Conservation (phyloP, 2,113 vertebrate genomes). For the Sturnus vulgaris region DNA sequence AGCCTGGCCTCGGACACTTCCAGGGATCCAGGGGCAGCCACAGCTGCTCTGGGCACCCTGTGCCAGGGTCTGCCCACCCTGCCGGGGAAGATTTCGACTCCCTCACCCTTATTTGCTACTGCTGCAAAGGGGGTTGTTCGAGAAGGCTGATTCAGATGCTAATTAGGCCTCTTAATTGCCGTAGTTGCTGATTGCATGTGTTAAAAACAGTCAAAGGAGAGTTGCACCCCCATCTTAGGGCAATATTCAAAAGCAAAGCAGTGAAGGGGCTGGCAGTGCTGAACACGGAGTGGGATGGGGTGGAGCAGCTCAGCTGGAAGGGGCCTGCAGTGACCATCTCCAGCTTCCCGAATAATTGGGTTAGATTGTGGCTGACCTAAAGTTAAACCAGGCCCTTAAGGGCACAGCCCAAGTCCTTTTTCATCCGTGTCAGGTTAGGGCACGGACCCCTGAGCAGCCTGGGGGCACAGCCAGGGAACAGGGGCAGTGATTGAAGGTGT, state of each 20-base stretch:
- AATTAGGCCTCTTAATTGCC: constrained; percentile 71
- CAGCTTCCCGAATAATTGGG: not conserved
- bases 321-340: rapidly evolving
- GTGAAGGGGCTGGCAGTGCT: not conserved
- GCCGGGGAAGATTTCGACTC: not conserved
- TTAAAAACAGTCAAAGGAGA: constrained; percentile 68
- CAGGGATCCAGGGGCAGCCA: not conserved
- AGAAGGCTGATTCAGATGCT: constrained; percentile 60
- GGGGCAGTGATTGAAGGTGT: constrained; percentile 13
- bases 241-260: constrained; percentile 66
- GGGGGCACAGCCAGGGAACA: not conserved
- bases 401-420: not conserved
- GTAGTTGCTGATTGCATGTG: constrained; percentile 62
- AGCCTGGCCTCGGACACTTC: not conserved
- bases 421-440: not conserved
- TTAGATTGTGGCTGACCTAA: not conserved
- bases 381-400: not conserved
- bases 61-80: not conserved
- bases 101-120: constrained; percentile 31
- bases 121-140: not conserved
- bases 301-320: rapidly evolving
- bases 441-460: rapidly evolving
- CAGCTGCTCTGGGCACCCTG: not conserved
- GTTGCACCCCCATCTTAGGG: constrained; percentile 33
- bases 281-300: not conserved